phyloP scores from a whole-genome alignment of 2,113 vertebrate species.

The Crotophaga sulcirostris region DNA sequence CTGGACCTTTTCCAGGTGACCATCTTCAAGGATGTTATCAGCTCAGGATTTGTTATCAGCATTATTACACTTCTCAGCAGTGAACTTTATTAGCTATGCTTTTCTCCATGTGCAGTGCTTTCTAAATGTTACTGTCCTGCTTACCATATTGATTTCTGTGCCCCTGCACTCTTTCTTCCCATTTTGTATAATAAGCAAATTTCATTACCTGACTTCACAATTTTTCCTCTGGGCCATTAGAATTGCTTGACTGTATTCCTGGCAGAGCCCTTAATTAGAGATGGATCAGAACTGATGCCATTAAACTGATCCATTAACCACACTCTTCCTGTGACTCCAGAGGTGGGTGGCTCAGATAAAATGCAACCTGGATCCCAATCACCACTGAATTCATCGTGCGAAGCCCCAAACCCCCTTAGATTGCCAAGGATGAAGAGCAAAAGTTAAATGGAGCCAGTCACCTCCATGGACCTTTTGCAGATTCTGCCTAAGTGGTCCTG shows the following conservation, averaged over 20 bases:
- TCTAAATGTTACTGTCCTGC: slow-evolving; percentile 29
- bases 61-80: neutral
- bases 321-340: slow-evolving; percentile 37
- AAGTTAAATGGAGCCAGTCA: neutral
- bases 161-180: slow-evolving; percentile 55
- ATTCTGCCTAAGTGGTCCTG: neutral
- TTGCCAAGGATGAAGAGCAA: neutral
- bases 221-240: slow-evolving; percentile 67
- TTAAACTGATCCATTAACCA: slow-evolving; percentile 63
- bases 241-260: slow-evolving; percentile 64
- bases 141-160: slow-evolving; percentile 61
- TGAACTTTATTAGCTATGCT: slow-evolving; percentile 1
- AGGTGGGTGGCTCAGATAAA: slow-evolving; percentile 4
- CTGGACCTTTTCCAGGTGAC: slow-evolving; percentile 10
- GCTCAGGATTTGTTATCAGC: neutral
- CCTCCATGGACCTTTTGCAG: neutral
- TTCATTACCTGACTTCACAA: slow-evolving; percentile 67
- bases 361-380: slow-evolving; percentile 29
- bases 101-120: neutral
- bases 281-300: slow-evolving; percentile 66
- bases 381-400: neutral
- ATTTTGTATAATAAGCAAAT: slow-evolving; percentile 69
- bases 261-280: slow-evolving; percentile 68
- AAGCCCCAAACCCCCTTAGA: neutral
- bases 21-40: neutral